Evolutionary conservation across 2,113 vertebrate species (phyloP), one percentile per base, ranked within the genome.

Genomic region (Poeciliopsis retropinna): DNA sequence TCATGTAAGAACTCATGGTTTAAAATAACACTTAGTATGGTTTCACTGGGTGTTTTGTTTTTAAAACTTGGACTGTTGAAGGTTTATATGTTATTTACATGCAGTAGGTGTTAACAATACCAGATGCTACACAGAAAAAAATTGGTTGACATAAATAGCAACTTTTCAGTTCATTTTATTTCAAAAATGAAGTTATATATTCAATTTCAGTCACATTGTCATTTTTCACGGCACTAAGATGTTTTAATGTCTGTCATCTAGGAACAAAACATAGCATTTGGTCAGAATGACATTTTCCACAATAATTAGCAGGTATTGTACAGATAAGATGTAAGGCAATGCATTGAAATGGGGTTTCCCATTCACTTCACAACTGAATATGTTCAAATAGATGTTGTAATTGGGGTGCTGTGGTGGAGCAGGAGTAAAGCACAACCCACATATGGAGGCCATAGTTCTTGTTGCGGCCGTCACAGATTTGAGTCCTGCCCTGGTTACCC

Each of bases 1-100:
- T 82, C 94, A 96, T 89, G 98, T 99, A 84, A 94, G 96, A 93
- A 62, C 2, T 44, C 5, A 3, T 19, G 10, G 8, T 34, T 54
- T 3, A 6, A 0, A n/a, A 28, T 39, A 34, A 60, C 0, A 5
- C 34, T 39, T 61, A 57, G 15, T 19, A 9, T 51, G 15, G 12
- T 28, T 15, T 27, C 13, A 32, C 14, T 39, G 14, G 31, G 14
- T 22, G 44, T 14, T 74, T 39, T 17, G 1, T 32, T 44, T 41
- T 22, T 22, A 9, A 27, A n/a, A 6, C 34, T 22, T 32, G 9
- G 12, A 19, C 2, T 29, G 60, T 15, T 54, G 5, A 1, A 54
- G 3, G 51, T n/a, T 57, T n/a, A 57, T 57, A 57, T 57, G 25
- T 57, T 57, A 57, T 57, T 57, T 57, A 25, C 25, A 25, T 57